These are phyloP conservation scores for Sphaerophoria rueppellii DNA, from an alignment of 2,888 invertebrate genomes.

Conservation along the genomic window DNA sequence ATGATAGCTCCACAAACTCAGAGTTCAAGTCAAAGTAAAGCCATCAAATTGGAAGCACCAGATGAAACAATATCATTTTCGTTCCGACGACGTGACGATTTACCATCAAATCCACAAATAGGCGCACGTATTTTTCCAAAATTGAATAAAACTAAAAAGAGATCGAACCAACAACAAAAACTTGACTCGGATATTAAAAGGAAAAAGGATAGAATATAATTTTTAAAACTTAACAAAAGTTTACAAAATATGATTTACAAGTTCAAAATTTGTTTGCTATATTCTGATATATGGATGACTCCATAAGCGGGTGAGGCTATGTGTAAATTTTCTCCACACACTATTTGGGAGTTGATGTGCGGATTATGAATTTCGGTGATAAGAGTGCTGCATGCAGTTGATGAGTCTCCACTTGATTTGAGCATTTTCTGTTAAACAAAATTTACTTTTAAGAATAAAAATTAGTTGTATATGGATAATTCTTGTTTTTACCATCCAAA, in stretches of 20 bases:
- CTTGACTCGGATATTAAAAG: slow-evolving; percentile 42
- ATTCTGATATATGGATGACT: slow-evolving; percentile 79
- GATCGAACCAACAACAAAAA: slow-evolving; percentile 34
- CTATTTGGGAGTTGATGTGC: slow-evolving; percentile 83
- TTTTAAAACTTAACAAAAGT: slow-evolving; percentile 78
- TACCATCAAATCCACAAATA: neutral
- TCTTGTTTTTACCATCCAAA: slow-evolving; percentile 86
- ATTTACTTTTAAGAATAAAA: too few relatives aligned
- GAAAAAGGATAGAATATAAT: slow-evolving; percentile 54
- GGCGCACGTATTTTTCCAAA: slow-evolving; percentile 23
- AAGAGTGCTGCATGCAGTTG: slow-evolving; percentile 85
- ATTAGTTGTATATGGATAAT: too few relatives aligned
- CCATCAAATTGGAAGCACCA: slow-evolving; percentile 77
- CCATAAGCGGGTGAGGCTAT: slow-evolving; percentile 82
- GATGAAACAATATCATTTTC: slow-evolving; percentile 47
- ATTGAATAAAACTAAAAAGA: slow-evolving; percentile 36
- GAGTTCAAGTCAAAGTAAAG: slow-evolving; percentile 44
- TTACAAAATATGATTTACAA: slow-evolving; percentile 77
- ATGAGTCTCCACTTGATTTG: slow-evolving; percentile 83
- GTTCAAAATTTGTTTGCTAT: slow-evolving; percentile 71
- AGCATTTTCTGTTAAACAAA: slow-evolving; percentile 77
- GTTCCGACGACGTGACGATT: slow-evolving; percentile 25
- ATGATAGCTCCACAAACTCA: slow-evolving; percentile 79
- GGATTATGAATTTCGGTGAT: slow-evolving; percentile 85
- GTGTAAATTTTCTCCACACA: slow-evolving; percentile 83